Percentiles rank a stretch among this genome's conserved stretches.
phyloP scores from a whole-genome alignment of 2,888 invertebrate species.

The Apamea crenata region DNA sequence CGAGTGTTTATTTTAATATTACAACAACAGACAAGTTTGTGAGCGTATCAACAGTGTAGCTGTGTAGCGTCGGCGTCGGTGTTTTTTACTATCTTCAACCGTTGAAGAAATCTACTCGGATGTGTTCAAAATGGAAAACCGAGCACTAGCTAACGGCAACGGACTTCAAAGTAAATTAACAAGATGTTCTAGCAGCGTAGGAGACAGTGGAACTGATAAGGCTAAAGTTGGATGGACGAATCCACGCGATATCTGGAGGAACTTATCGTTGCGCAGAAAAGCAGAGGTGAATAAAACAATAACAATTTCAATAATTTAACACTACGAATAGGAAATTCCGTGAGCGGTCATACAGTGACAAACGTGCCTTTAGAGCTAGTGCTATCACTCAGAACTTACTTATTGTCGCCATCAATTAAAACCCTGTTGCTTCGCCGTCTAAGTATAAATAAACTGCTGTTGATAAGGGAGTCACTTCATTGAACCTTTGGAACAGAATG shows the following conservation, averaged over 20 bases:
- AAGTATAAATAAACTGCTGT: constrained; percentile 64
- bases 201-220: constrained; percentile 84
- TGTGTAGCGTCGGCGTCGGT: too few relatives aligned
- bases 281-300: constrained; percentile 81
- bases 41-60: constrained; percentile 62
- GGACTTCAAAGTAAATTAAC: constrained; percentile 81
- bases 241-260: constrained; percentile 88
- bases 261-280: constrained; percentile 86
- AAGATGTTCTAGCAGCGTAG: constrained; percentile 86
- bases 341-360: constrained; percentile 31
- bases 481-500: constrained; percentile 65
- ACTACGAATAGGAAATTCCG: constrained; percentile 33
- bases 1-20: constrained; percentile 71
- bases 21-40: constrained; percentile 72
- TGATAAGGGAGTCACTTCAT: constrained; percentile 67
- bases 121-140: constrained; percentile 85
- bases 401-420: constrained; percentile 65
- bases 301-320: constrained; percentile 34
- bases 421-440: constrained; percentile 59
- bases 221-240: constrained; percentile 87
- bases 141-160: constrained; percentile 78
- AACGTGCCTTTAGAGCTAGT: constrained; percentile 30
- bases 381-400: constrained; percentile 56
- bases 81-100: constrained; percentile 51
- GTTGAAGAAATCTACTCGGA: constrained; percentile 61